phyloP scores from a whole-genome alignment of 1,140 invertebrate genomes.

The Bombyx mandarina region DNA sequence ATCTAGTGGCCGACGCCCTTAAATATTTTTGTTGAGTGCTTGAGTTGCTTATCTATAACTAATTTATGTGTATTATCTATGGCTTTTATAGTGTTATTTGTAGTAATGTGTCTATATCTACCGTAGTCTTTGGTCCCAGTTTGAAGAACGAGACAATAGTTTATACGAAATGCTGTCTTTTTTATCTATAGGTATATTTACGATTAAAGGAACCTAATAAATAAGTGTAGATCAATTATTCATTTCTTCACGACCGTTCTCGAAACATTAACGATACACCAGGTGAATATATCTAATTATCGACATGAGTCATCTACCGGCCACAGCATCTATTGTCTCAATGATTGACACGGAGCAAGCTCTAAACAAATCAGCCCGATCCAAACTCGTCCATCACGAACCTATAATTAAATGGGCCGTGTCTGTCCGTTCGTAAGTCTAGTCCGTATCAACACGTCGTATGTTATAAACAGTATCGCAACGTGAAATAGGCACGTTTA shows the following conservation, averaged over 20 bases:
- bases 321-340: slow-evolving; percentile 8
- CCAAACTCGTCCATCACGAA: slow-evolving; percentile 28
- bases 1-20: too few relatives aligned
- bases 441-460: background rate
- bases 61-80: too few relatives aligned
- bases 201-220: background rate
- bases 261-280: background rate
- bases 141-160: too few relatives aligned
- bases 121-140: too few relatives aligned
- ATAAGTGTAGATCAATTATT: background rate
- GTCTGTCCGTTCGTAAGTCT: slow-evolving; percentile 16
- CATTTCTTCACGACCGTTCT: background rate
- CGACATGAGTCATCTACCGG: too few relatives aligned
- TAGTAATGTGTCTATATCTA: too few relatives aligned
- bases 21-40: too few relatives aligned
- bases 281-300: too few relatives aligned
- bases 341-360: slow-evolving; percentile 14
- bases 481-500: background rate
- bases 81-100: too few relatives aligned
- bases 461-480: background rate
- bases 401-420: slow-evolving; percentile 26
- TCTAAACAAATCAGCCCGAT: slow-evolving; percentile 14
- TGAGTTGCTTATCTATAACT: too few relatives aligned
- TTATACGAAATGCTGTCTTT: too few relatives aligned
- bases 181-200: too few relatives aligned